A percentile compares a stretch with the other conserved stretches of the same genome.
Evolutionary conservation across 2,113 vertebrate species (phyloP).

Genomic region (Podilymbus podiceps): DNA sequence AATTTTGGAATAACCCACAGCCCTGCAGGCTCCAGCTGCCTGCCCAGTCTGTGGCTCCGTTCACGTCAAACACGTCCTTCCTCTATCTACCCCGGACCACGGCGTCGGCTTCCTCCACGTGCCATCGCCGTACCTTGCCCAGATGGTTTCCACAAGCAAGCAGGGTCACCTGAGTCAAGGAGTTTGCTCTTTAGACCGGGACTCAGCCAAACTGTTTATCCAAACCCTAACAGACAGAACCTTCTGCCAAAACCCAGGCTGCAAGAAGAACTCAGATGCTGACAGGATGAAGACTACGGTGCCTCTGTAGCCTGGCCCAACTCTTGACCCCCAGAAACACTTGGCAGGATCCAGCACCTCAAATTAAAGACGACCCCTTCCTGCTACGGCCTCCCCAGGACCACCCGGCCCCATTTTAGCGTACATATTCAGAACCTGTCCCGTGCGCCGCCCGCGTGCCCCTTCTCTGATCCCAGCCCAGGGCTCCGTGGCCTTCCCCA

Average conservation of each 20-base stretch:
- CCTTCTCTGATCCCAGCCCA: not conserved
- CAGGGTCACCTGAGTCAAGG: fast-evolving
- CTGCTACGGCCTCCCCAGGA: not conserved
- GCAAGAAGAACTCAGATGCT: not conserved
- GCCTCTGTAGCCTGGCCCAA: not conserved
- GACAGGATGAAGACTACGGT: not conserved
- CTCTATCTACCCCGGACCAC: fast-evolving
- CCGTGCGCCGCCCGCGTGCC: not conserved
- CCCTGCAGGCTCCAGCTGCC: not conserved
- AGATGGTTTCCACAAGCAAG: not conserved
- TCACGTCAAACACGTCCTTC: not conserved
- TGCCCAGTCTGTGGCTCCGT: not conserved
- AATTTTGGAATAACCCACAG: not conserved
- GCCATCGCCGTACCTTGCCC: not conserved
- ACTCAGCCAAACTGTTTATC: not conserved
- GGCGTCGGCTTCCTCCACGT: not conserved
- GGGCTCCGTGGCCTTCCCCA: not conserved
- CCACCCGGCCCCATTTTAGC: not conserved
- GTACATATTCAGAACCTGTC: not conserved
- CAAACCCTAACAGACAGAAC: not conserved
- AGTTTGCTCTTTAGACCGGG: not conserved
- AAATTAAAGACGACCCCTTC: not conserved
- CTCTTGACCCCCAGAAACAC: not conserved
- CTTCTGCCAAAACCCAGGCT: not conserved
- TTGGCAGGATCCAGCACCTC: not conserved